These are phyloP conservation scores for Copsychus sechellarum DNA, from an alignment of 2,113 vertebrate genomes.

Conservation along the genomic window DNA sequence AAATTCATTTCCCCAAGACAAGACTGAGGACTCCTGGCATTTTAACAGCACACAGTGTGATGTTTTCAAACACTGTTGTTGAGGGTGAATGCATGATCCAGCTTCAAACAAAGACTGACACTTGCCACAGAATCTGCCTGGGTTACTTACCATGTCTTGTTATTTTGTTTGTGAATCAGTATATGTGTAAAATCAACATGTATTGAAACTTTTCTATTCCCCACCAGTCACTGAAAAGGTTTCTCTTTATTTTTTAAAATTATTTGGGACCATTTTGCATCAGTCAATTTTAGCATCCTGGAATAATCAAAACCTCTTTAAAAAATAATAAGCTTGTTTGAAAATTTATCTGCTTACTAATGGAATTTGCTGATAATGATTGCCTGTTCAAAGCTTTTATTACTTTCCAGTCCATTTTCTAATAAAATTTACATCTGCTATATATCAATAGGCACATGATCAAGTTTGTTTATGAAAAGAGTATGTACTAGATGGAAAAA, in stretches of 20 bases:
- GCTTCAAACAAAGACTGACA: not conserved
- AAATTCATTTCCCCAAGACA: not conserved
- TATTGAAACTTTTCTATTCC: not conserved
- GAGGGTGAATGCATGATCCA: not conserved
- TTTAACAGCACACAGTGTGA: not conserved
- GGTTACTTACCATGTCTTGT: not conserved
- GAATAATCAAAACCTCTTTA: conserved; percentile 20
- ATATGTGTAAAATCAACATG: not conserved
- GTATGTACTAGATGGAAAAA: not conserved
- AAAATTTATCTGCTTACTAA: conserved; percentile 14
- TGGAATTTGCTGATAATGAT: conserved; percentile 4
- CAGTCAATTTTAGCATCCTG: not conserved
- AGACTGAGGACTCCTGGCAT: not conserved
- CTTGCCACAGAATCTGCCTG: not conserved
- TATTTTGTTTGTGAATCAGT: not conserved
- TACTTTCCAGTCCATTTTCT: conserved; percentile 22
- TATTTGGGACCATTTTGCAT: not conserved
- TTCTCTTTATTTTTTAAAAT: not conserved
- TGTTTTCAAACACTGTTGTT: not conserved
- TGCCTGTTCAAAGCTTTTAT: not conserved
- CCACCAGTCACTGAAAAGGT: not conserved
- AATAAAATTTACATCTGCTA: conserved; percentile 31
- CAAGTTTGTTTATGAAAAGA: conserved; percentile 19
- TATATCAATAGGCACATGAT: conserved; percentile 10
- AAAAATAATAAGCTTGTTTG: not conserved